phyloP scores from a whole-genome alignment of 2,113 vertebrate genomes.

The Elgaria multicarinata region DNA sequence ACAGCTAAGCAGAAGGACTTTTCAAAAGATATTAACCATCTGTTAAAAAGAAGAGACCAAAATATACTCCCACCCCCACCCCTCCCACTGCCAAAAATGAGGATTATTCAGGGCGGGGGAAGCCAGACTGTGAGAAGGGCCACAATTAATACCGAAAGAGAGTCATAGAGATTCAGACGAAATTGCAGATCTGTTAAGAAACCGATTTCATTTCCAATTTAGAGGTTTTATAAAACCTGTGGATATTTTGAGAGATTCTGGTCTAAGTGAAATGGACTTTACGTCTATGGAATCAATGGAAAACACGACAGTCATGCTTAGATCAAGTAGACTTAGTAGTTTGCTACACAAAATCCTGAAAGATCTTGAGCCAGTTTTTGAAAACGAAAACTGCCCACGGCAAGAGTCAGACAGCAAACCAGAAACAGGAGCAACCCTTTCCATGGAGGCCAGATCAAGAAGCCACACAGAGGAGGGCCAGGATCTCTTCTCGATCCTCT shows the following conservation, averaged over 20 bases:
- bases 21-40: conserved; percentile 77
- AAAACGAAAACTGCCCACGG: background rate
- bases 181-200: background rate
- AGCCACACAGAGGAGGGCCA: too few species aligned
- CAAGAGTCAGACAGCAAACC: background rate
- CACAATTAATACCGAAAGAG: background rate
- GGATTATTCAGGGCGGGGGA: conserved; percentile 73
- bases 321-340: background rate
- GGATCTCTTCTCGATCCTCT: too few species aligned
- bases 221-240: background rate
- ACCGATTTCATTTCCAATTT: background rate
- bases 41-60: conserved; percentile 61
- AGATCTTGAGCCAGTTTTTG: background rate
- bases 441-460: too few species aligned
- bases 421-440: background rate
- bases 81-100: conserved; percentile 71
- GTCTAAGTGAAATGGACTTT: background rate
- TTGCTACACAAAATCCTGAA: too few species aligned
- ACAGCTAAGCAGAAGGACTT: conserved; percentile 78
- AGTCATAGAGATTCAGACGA: background rate
- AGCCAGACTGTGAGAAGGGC: conserved; percentile 20
- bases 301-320: too few species aligned
- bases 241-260: background rate
- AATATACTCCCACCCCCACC: conserved; percentile 60
- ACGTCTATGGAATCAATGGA: background rate